A percentile compares a stretch with the other conserved stretches of the same genome.
These are phyloP conservation scores for Sarcophaga subvicina DNA, from an alignment of 2,888 invertebrate species.

Conservation along the genomic window DNA sequence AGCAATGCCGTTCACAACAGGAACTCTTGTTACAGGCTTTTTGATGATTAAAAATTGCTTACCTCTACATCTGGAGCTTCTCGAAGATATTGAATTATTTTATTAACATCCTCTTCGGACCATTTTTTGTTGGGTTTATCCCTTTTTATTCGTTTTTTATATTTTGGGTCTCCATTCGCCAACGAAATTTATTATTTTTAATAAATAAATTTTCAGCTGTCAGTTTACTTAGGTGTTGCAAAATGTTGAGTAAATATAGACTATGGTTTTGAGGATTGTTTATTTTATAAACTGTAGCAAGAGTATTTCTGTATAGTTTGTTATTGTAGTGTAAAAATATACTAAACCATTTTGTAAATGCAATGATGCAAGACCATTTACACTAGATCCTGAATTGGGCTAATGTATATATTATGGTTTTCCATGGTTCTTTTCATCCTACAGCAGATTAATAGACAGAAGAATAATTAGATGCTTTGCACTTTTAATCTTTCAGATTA, in stretches of 20 bases:
- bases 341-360: slow-evolving; percentile 22
- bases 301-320: slow-evolving; percentile 25
- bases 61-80: slow-evolving; percentile 28
- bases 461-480: too few species aligned
- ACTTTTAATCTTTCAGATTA: too few species aligned
- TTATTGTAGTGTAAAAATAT: slow-evolving; percentile 19
- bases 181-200: background rate
- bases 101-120: background rate
- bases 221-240: background rate
- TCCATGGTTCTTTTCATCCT: too few species aligned
- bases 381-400: slow-evolving; percentile 18
- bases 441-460: too few species aligned
- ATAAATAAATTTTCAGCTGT: too few species aligned
- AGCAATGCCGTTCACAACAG: slow-evolving; percentile 17
- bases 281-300: background rate
- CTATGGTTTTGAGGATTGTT: too few species aligned
- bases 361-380: slow-evolving; percentile 14
- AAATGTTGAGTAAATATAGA: too few species aligned
- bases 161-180: background rate
- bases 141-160: background rate
- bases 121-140: background rate
- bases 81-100: slow-evolving; percentile 16
- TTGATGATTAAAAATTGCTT: background rate
- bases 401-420: background rate
- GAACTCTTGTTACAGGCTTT: background rate